These are phyloP conservation scores for Ctena decussata DNA, from an alignment of 2,888 invertebrate species.

Conservation along the genomic window DNA sequence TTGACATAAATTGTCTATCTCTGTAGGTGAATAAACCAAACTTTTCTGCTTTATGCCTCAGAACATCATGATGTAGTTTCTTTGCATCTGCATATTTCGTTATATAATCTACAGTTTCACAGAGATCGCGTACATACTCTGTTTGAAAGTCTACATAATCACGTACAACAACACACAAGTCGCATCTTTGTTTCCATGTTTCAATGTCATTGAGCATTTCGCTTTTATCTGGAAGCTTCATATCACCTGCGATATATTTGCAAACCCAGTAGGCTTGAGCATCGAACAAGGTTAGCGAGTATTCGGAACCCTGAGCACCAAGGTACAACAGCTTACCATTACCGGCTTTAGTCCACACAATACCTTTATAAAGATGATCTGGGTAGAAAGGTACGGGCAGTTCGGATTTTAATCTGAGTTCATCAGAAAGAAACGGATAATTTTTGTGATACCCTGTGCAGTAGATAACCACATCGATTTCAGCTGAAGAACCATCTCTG, in stretches of 20 bases:
- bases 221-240: background rate
- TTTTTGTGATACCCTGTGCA: constrained; percentile 52
- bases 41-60: constrained; percentile 33
- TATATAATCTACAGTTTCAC: constrained; percentile 24
- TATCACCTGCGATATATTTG: constrained; percentile 29
- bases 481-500: constrained; percentile 35
- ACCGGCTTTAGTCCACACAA: constrained; percentile 43
- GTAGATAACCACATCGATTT: constrained; percentile 44
- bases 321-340: constrained; percentile 55
- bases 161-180: constrained; percentile 1
- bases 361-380: constrained; percentile 49
- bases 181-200: constrained; percentile 36
- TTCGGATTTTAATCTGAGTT: constrained; percentile 19
- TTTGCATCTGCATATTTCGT: background rate
- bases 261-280: constrained; percentile 45
- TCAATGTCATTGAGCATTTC: constrained; percentile 36
- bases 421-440: constrained; percentile 32
- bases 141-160: constrained; percentile 58
- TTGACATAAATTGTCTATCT: constrained; percentile 34
- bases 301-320: constrained; percentile 53
- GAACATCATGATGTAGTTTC: constrained; percentile 39
- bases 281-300: constrained; percentile 61
- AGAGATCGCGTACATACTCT: constrained; percentile 46
- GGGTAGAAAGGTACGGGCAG: constrained; percentile 22
- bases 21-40: constrained; percentile 55